Evolutionary conservation across 2,888 invertebrate species (phyloP), one percentile per base, ranked within the genome.

Genomic region (Aspidiotus destructor): DNA sequence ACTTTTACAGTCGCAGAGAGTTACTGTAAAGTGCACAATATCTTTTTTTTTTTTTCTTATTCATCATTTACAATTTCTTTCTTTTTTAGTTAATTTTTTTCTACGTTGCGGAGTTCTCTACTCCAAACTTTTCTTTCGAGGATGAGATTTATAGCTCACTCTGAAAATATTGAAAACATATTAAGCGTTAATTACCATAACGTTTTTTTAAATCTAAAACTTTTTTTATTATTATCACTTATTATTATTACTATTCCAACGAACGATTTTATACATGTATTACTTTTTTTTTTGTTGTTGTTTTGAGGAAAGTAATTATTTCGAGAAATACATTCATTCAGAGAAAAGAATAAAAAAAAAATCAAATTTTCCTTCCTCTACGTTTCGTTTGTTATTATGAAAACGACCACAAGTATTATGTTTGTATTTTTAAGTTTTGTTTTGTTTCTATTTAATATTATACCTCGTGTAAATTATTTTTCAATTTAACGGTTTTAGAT

Each of bases 401-500:
- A 44, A 28, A 28, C 28, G 28, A 58, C 67, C 44, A 58, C 67
- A 58, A 67, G 67, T 67, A 58, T 67, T 67, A 58, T 67, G 57
- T 67, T 67, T 67, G 44, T 67, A 58, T 42, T 58, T 65, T 67
- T 44, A 67, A 58, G 57, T 67, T 57, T 8, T 67, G 48, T 58
- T 67, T 67, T 58, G 48, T 58, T 67, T 67, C 17, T 67, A 44
- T 57, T 65, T 54, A 65, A 65, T 67, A 44, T 28, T 28, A 28
- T 42, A 16, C 60, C 40, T 58, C 48, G 67, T 67, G 60, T 67
- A 67, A 67, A 65, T 44, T 67, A 67, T 67, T 67, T 67, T 67
- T 67, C 58, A 67, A 60, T 58, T 67, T 58, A 67, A 57, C 58
- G 28, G 58, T 67, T 67, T 67, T 65, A 67, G 67, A 67, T 67